Conservation (phyloP, 2,797 vertebrate genomes). For the Anguilla pacifica region DNA sequence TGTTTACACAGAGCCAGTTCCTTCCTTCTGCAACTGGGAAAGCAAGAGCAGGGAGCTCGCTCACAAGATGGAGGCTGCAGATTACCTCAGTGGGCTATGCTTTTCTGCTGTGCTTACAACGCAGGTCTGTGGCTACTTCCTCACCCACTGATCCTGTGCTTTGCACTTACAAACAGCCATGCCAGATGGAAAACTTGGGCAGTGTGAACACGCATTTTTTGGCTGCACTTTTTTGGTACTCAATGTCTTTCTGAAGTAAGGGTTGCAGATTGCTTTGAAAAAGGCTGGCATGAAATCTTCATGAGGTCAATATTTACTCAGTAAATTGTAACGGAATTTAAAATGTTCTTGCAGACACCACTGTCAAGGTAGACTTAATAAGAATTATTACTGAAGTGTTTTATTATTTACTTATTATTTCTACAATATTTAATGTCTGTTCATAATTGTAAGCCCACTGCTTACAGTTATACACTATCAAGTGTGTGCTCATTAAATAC, state of each 20-base stretch:
- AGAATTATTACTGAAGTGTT: not conserved
- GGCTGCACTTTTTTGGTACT: not conserved
- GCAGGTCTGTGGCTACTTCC: not conserved
- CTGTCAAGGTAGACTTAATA: not conserved
- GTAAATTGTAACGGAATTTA: not conserved
- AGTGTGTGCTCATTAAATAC: not conserved
- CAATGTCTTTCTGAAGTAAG: not conserved
- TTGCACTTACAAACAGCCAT: not conserved
- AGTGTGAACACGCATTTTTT: not conserved
- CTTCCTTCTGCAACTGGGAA: slow-evolving; percentile 43
- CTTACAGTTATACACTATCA: not conserved
- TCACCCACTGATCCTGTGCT: not conserved
- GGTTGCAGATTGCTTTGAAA: not conserved
- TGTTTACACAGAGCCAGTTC: slow-evolving; percentile 33
- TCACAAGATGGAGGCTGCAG: slow-evolving; percentile 24
- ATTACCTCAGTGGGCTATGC: slow-evolving; percentile 14
- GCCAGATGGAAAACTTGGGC: not conserved
- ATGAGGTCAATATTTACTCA: not conserved
- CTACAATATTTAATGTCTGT: not conserved
- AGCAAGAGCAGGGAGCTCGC: not conserved
- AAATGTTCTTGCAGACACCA: not conserved
- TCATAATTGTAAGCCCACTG: not conserved
- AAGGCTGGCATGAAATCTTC: not conserved
- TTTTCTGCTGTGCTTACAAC: slow-evolving; percentile 8
- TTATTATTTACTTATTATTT: not conserved